These are phyloP conservation scores for Carduelis carduelis DNA, from an alignment of 2,797 vertebrate genomes.

Conservation along the genomic window DNA sequence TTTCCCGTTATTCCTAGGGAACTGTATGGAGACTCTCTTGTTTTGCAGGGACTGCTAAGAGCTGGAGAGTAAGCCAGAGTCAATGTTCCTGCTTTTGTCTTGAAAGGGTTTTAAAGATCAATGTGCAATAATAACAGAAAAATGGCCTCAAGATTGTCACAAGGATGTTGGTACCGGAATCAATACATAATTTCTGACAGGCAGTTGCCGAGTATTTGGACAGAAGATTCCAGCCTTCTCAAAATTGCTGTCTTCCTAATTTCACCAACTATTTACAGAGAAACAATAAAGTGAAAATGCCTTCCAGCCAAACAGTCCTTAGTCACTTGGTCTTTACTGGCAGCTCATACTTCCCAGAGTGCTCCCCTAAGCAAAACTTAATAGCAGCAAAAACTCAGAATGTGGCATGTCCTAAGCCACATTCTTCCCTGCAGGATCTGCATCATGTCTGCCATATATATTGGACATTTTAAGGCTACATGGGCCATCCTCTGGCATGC, in stretches of 20 bases:
- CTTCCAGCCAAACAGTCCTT: neutral
- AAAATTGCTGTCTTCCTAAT: neutral
- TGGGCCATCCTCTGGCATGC: neutral
- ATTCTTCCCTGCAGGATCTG: neutral
- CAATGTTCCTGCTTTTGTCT: neutral
- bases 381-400: neutral
- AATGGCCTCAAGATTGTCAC: neutral
- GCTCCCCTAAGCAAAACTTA: neutral
- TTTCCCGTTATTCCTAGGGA: neutral
- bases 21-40: neutral
- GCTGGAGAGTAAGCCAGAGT: neutral
- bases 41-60: neutral
- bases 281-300: neutral
- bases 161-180: neutral
- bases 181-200: neutral
- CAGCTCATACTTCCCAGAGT: neutral
- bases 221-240: neutral
- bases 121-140: neutral
- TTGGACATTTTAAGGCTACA: neutral
- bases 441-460: neutral
- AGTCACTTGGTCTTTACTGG: neutral
- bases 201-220: fast-evolving
- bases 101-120: neutral
- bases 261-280: neutral
- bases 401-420: neutral